phyloP scores from a whole-genome alignment of 1,140 invertebrate genomes.

The Lycorma delicatula region DNA sequence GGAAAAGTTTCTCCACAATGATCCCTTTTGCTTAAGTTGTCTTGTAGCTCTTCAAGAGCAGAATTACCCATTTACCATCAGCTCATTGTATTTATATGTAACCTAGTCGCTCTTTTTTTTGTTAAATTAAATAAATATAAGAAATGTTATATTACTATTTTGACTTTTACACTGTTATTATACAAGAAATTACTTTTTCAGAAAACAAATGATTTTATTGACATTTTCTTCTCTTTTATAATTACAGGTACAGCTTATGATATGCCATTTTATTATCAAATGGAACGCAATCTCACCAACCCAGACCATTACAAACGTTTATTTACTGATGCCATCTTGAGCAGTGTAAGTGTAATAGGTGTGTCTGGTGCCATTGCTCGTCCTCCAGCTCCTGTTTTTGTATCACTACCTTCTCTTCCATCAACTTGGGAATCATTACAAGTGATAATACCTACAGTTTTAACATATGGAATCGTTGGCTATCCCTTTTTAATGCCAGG shows the following conservation, averaged over 20 bases:
- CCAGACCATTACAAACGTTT: slow-evolving; percentile 72
- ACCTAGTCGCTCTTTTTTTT: no score
- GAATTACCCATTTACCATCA: no score
- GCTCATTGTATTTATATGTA: no score
- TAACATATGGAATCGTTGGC: slow-evolving; percentile 78
- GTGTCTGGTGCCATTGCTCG: slow-evolving; percentile 72
- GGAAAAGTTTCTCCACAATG: no score
- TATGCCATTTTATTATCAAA: slow-evolving; percentile 74
- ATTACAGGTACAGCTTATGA: slow-evolving; percentile 64
- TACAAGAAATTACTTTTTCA: no score
- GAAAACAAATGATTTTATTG: no score
- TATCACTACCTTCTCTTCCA: slow-evolving; percentile 74
- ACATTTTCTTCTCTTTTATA: no score
- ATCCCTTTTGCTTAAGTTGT: no score
- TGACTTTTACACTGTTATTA: no score
- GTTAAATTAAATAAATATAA: no score
- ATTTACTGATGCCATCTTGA: slow-evolving; percentile 47
- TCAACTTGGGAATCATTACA: slow-evolving; percentile 84
- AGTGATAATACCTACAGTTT: slow-evolving; percentile 68
- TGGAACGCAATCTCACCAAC: slow-evolving; percentile 57
- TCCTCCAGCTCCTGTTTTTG: slow-evolving; percentile 75
- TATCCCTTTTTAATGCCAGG: slow-evolving; percentile 90
- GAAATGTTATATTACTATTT: not conserved
- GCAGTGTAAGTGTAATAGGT: slow-evolving; percentile 57
- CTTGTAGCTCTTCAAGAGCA: no score